Base-by-base conservation (phyloP, 2,113 vertebrate genomes). In the Stercorarius parasiticus region DNA sequence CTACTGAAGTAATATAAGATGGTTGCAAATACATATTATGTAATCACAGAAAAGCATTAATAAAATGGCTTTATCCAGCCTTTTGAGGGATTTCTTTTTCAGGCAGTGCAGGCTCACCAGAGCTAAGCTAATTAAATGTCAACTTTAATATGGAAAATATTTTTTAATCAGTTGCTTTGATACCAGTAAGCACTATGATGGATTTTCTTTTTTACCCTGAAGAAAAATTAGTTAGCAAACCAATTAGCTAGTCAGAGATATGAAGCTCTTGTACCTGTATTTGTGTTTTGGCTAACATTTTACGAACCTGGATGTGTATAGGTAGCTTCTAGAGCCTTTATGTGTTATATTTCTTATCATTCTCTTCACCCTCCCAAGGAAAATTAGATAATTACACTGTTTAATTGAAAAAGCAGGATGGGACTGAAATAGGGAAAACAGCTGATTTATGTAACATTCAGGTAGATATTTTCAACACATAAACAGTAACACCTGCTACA, bases 161-260 rank as follows among this genome's bases (percentile, higher is more conserved):
- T 91, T 94, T 87, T 83, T 91, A 80, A 86, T 89, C 64, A 15
- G 34, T 84, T 89, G 18, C 69, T 96, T 95, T 93, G 67, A 70
- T 91, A 83, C 14, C 21, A 30, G 45, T 58, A 88, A 86, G 78
- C 47, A 38, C 20, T 82, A 56, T 38, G 26, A 74, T 38, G 14
- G 77, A 82, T 92, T 72, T 87, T 73, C 49, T 67, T 61, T 91
- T 84, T 82, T 25, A 58, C 25, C 34, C 59, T 62, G 55, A 86
- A 70, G 30, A 58, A 90, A 84, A 77, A 70, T 47, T 26, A 80
- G 65, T 69, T 64, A 82, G 14, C 55, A 92, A 90, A 72, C 42
- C 26, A 74, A 53, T 70, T 72, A 87, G 16, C 61, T 52, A 69
- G 20, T 64, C 64, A 81, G 72, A 47, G 47, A 9, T 36, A 45